Conservation (phyloP, 1,140 invertebrate species). For the Helicorthomorpha holstii region DNA sequence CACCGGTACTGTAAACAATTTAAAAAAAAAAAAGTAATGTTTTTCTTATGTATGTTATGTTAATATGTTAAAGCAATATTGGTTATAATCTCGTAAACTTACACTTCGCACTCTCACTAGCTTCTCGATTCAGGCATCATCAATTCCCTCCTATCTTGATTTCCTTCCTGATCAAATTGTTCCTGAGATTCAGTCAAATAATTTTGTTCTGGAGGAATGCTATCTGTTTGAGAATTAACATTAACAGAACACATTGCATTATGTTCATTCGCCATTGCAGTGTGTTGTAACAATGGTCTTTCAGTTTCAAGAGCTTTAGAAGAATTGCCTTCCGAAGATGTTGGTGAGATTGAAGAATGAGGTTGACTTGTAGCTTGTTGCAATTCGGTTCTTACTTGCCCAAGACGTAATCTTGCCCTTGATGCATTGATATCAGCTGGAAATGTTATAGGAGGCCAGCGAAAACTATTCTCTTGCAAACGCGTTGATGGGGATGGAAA, state of each 20-base stretch:
- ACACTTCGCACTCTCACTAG: constrained; percentile 96
- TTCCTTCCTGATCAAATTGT: constrained; percentile 30
- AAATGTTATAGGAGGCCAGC: no score
- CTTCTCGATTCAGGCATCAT: constrained; percentile 93
- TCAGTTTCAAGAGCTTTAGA: constrained; percentile 4
- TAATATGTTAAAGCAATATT: no score
- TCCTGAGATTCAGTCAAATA: constrained; percentile 20
- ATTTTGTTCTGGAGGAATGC: not conserved
- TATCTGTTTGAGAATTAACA: not conserved
- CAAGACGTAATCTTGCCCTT: no score
- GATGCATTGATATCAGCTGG: no score
- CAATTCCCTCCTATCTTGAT: constrained; percentile 94
- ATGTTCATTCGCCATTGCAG: not conserved
- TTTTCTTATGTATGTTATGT: no score
- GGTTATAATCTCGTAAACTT: no score
- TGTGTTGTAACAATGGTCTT: constrained; percentile 3
- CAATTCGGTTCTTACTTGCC: no score
- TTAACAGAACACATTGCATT: constrained; percentile 2
- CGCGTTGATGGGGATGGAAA: no score
- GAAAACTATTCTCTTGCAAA: no score
- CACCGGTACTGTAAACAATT: no score
- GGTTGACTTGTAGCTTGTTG: no score
- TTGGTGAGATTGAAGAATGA: no score
- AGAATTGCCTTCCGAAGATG: constrained; percentile 4
- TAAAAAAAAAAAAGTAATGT: constrained; percentile 17